Evolutionary conservation across 2,113 vertebrate species (phyloP).

Genomic region (Vidua macroura): DNA sequence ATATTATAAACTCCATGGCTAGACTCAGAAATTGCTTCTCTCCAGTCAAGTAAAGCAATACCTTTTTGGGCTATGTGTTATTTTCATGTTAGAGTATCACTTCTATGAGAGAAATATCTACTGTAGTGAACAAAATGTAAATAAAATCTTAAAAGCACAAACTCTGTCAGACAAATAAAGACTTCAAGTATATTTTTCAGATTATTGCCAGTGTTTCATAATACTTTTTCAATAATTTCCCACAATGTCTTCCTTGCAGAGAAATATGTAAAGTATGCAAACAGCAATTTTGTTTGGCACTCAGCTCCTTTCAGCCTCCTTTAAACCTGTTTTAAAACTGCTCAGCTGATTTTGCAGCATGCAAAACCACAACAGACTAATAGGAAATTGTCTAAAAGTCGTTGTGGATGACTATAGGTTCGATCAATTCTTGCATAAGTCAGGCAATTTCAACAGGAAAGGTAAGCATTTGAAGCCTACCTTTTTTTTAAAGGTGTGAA

Average conservation of each 20-base stretch:
- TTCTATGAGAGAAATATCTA: background rate
- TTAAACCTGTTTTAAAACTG: background rate
- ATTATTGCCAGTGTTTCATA: background rate
- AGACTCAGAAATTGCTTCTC: background rate
- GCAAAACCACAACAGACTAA: background rate
- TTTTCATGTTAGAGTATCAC: background rate
- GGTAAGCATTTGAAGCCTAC: background rate
- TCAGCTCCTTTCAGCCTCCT: background rate
- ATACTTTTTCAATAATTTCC: background rate
- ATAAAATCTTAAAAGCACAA: background rate
- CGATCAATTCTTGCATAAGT: background rate
- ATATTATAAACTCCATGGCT: background rate
- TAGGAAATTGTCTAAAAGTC: background rate
- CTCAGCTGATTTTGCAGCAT: background rate
- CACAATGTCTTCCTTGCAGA: background rate
- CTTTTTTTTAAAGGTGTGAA: background rate
- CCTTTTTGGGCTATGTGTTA: fast-evolving
- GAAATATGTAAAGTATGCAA: background rate
- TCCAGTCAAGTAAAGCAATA: background rate
- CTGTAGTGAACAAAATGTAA: background rate
- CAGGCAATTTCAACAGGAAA: background rate
- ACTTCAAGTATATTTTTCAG: background rate
- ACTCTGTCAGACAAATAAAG: background rate
- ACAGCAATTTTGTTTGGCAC: background rate
- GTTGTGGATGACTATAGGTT: background rate